Conservation (phyloP, 2,797 vertebrate genomes). For the Cichlasoma orientale region DNA sequence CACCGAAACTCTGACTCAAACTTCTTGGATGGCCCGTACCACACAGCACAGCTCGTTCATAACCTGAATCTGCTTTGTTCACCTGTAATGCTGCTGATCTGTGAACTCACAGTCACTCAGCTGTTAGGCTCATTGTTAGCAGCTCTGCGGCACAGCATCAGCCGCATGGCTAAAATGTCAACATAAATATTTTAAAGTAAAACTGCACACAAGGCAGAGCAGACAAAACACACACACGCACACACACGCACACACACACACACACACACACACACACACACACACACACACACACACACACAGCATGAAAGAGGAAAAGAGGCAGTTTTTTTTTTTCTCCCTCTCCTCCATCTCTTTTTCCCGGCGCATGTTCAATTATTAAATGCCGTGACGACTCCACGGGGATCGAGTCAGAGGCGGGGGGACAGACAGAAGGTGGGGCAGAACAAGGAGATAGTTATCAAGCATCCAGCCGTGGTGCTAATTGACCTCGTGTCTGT, state of each 20-base stretch:
- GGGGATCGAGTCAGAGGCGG: slow-evolving; percentile 35
- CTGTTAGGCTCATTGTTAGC: background rate
- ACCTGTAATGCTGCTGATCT: background rate
- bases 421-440: slow-evolving; percentile 11
- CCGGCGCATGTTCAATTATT: slow-evolving; percentile 73
- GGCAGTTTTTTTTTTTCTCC: slow-evolving; percentile 2
- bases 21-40: too few relatives aligned
- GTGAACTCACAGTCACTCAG: slow-evolving; percentile 4
- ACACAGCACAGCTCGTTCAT: background rate
- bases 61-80: background rate
- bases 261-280: background rate
- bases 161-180: slow-evolving; percentile 26
- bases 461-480: slow-evolving; percentile 51
- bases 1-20: too few relatives aligned
- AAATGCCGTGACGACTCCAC: slow-evolving; percentile 41
- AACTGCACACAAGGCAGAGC: background rate
- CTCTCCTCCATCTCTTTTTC: slow-evolving; percentile 13
- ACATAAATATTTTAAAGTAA: slow-evolving; percentile 63
- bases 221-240: slow-evolving; percentile 16
- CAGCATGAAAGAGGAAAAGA: slow-evolving; percentile 9
- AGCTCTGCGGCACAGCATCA: slow-evolving; percentile 11
- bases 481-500: slow-evolving; percentile 22
- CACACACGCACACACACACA: background rate
- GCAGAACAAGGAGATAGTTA: slow-evolving; percentile 37
- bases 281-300: background rate